Conservation (phyloP, 2,888 invertebrate genomes). For the Callyntrura guangdongensis region DNA sequence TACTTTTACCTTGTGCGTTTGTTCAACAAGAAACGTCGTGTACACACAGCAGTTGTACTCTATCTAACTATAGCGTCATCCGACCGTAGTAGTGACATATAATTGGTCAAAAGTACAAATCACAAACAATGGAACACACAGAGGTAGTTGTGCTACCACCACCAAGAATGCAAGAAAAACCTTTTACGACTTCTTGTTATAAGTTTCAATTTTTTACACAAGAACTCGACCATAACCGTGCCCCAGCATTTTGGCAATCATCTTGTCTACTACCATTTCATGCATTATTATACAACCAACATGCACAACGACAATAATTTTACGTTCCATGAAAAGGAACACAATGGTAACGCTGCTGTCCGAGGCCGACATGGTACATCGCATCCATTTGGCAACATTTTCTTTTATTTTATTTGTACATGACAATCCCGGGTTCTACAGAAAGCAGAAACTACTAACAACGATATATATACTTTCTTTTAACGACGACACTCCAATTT, state of each 20-base stretch:
- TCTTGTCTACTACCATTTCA: too few relatives aligned
- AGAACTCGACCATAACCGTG: background rate
- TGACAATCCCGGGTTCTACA: background rate
- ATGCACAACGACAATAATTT: background rate
- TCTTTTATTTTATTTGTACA: background rate
- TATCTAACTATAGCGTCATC: too few relatives aligned
- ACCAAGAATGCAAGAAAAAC: too few relatives aligned
- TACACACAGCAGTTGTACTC: background rate
- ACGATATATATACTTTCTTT: background rate
- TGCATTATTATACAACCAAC: too few relatives aligned
- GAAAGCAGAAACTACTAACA: too few relatives aligned
- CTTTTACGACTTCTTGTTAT: background rate
- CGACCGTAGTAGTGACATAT: slow-evolving; percentile 9
- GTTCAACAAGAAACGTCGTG: background rate
- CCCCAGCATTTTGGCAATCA: background rate
- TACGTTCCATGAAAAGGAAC: background rate
- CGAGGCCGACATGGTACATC: slow-evolving; percentile 1
- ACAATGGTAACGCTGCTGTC: background rate
- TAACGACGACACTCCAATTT: background rate
- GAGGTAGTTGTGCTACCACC: too few relatives aligned
- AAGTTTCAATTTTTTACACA: background rate
- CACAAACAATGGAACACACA: slow-evolving; percentile 6
- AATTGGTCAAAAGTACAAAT: background rate
- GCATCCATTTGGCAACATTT: slow-evolving; percentile 25
- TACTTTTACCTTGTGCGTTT: background rate